A percentile compares a stretch with the other conserved stretches of the same genome.
Evolutionary conservation across 2,797 vertebrate genomes (phyloP).

Genomic region (Hypotaenidia philippensis): DNA sequence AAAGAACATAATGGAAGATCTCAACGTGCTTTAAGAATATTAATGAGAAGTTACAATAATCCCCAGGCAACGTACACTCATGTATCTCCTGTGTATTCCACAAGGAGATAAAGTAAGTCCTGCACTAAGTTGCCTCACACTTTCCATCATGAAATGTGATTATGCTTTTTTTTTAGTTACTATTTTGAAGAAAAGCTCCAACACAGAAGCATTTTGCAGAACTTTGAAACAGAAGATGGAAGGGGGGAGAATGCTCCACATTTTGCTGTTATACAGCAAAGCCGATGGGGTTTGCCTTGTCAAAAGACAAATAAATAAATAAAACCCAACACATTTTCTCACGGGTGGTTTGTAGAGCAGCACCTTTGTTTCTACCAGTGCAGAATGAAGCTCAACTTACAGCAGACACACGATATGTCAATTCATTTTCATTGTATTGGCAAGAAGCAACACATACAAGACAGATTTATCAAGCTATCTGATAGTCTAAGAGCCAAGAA

Average conservation of each 20-base stretch:
- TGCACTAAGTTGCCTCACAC: background rate
- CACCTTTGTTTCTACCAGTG: constrained; percentile 31
- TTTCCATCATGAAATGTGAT: background rate
- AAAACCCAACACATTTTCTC: background rate
- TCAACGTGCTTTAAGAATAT: constrained; percentile 11
- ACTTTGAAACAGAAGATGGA: background rate
- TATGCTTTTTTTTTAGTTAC: background rate
- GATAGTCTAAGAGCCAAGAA: constrained; percentile 49
- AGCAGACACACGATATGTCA: background rate
- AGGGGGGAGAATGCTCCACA: background rate
- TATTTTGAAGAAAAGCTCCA: constrained; percentile 22
- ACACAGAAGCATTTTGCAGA: background rate
- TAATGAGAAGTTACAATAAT: constrained; percentile 22
- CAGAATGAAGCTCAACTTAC: constrained; percentile 10
- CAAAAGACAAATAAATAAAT: constrained; percentile 42
- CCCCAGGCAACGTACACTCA: background rate
- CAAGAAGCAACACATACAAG: constrained; percentile 42
- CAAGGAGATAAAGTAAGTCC: background rate
- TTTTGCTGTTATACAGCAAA: background rate
- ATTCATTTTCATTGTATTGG: constrained; percentile 46
- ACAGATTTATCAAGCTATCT: constrained; percentile 65
- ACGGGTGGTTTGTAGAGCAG: background rate
- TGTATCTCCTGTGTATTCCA: background rate
- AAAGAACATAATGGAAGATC: constrained; percentile 29
- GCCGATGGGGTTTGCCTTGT: background rate